Conservation (phyloP, 2,113 vertebrate genomes). For the Cisticola juncidis region DNA sequence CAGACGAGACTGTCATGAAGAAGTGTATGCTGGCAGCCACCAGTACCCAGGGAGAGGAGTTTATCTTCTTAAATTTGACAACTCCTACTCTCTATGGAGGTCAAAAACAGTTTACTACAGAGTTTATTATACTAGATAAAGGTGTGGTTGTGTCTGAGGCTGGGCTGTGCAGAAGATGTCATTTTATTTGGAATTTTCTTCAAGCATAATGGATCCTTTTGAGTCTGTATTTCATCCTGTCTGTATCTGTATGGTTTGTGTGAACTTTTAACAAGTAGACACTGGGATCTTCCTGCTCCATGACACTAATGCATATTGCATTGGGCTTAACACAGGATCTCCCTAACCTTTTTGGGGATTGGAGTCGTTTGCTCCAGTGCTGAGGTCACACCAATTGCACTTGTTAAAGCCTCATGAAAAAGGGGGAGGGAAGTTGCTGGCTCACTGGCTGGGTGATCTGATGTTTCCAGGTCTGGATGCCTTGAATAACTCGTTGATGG, state of each 20-base stretch:
- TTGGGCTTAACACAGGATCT: slow-evolving; percentile 61
- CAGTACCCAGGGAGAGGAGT: slow-evolving; percentile 97
- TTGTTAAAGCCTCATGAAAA: slow-evolving; percentile 54
- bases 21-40: slow-evolving; percentile 98
- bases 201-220: slow-evolving; percentile 68
- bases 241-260: slow-evolving; percentile 65
- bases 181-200: slow-evolving; percentile 70
- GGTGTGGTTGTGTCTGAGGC: slow-evolving; percentile 68
- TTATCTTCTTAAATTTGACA: slow-evolving; percentile 99
- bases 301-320: slow-evolving; percentile 63
- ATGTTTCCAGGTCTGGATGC: slow-evolving; percentile 52
- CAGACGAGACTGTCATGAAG: slow-evolving; percentile 98
- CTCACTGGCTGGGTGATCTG: slow-evolving; percentile 20
- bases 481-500: neutral
- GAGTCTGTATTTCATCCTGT: slow-evolving; percentile 66
- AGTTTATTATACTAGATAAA: slow-evolving; percentile 99
- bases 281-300: slow-evolving; percentile 66
- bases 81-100: slow-evolving; percentile 99
- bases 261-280: slow-evolving; percentile 66
- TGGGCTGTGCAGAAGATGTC: slow-evolving; percentile 71
- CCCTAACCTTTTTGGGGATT: slow-evolving; percentile 29
- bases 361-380: slow-evolving; percentile 44
- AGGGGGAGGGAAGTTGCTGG: slow-evolving; percentile 22
- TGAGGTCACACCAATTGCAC: slow-evolving; percentile 28
- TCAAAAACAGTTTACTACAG: slow-evolving; percentile 99